Base-by-base conservation (phyloP, 2,888 invertebrate genomes). In the Acrobasis suavella region DNA sequence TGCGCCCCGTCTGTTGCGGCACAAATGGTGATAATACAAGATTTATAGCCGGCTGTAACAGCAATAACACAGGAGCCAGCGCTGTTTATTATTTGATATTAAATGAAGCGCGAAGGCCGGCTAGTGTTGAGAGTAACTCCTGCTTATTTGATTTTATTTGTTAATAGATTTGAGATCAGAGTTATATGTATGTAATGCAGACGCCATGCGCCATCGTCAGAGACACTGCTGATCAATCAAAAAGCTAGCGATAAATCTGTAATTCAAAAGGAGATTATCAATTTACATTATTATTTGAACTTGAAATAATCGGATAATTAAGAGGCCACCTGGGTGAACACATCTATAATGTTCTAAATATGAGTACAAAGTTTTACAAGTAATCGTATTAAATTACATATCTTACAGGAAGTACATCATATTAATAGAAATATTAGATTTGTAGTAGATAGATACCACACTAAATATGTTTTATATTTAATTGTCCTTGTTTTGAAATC, bases 31-130 rank as follows among this genome's bases (percentile, higher is more conserved):
- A 56, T 56, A 56, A 56, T 56, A 56, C 56, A 56, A 56, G 56
- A 56, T 56, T 56, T 56, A 56, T 56, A 22, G 56, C 42, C 56
- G 42, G 42, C 56, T 56, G 56, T 56, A 56, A 56, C 46, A 56
- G 56, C 56, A 56, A 56, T 56, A 56, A 56, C 56, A 56, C 56
- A 46, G 56, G 56, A 56, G 56, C 56, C 56, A 46, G 22, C 42
- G 56, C 56, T 56, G 56, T 56, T 56, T 56, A 56, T 56, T 56
- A 56, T 56, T 56, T 56, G 56, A 56, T 56, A 56, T 56, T 46
- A 56, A 56, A 56, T 56, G 56, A 56, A 56, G 56, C 56, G 56
- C 42, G 56, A 56, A 56, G 56, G 56, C 17, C 56, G 42, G 22
- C 39, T 9, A 42, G 42, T 22, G 56, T 42, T 17, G 42, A 42